These are phyloP conservation scores for Drosophila bipectinata DNA, from an alignment of 1,140 invertebrate species.

Conservation along the genomic window DNA sequence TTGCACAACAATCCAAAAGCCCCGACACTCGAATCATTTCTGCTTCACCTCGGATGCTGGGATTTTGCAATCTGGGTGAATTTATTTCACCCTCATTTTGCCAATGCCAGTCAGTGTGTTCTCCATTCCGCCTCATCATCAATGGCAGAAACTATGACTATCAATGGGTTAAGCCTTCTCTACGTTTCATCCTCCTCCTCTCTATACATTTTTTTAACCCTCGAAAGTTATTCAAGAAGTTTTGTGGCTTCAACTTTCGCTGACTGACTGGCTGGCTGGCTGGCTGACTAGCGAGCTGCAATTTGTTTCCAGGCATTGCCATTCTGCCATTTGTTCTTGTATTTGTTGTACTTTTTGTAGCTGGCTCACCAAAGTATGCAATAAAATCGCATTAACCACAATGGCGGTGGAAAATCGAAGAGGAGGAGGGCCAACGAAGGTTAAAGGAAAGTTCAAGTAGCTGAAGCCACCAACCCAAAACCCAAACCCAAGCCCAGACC, in stretches of 20 bases:
- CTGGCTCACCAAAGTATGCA: constrained; percentile 64
- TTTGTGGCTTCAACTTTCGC: constrained; percentile 48
- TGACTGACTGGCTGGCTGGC: neutral
- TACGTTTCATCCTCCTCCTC: neutral
- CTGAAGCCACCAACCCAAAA: neutral
- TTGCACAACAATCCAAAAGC: constrained; percentile 27
- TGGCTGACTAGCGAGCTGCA: constrained; percentile 13
- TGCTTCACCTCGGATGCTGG: constrained; percentile 10
- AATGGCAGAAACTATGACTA: constrained; percentile 18
- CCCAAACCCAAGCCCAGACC: neutral
- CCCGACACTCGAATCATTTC: constrained; percentile 22
- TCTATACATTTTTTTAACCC: neutral
- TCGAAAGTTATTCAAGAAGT: constrained; percentile 58
- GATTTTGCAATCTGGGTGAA: constrained; percentile 15
- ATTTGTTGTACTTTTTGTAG: constrained; percentile 20
- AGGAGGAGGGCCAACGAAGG: neutral
- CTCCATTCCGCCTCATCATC: constrained; percentile 22
- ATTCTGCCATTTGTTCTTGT: constrained; percentile 3
- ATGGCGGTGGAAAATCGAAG: constrained; percentile 3
- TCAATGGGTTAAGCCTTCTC: neutral
- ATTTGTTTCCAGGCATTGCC: constrained; percentile 30
- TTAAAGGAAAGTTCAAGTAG: constrained; percentile 35
- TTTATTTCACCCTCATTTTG: constrained; percentile 16
- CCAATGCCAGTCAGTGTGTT: constrained; percentile 1
- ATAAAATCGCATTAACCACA: constrained; percentile 71